Conservation (phyloP, 1,140 invertebrate genomes). For the Odontomachus brunneus region DNA sequence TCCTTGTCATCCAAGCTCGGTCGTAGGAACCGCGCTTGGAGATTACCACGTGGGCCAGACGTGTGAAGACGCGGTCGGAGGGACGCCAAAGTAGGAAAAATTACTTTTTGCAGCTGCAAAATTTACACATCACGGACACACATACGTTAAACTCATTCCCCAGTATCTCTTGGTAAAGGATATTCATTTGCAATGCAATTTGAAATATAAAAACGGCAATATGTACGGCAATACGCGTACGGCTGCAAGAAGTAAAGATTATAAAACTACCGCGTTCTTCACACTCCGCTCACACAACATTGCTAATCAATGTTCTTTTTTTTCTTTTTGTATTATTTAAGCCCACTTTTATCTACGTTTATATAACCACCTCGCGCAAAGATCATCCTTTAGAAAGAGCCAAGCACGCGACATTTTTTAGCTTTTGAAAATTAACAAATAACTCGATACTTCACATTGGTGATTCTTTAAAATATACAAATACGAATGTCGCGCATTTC, state of each 20-base stretch:
- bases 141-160: conserved; percentile 9
- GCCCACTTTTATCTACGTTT: conserved; percentile 66
- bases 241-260: conserved; percentile 20
- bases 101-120: conserved; percentile 24
- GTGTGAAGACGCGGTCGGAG: conserved; percentile 44
- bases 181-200: conserved; percentile 16
- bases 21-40: conserved; percentile 62
- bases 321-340: conserved; percentile 57
- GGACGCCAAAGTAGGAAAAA: conserved; percentile 48
- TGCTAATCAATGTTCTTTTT: conserved; percentile 65
- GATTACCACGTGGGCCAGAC: conserved; percentile 51
- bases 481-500: neutral
- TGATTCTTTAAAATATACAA: neutral
- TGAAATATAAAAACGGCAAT: conserved; percentile 40
- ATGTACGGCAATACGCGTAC: neutral
- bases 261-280: conserved; percentile 43
- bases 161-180: neutral
- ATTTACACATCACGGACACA: neutral
- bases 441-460: neutral
- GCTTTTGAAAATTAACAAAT: neutral
- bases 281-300: conserved; percentile 64
- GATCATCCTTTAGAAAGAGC: conserved; percentile 71
- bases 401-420: conserved; percentile 34
- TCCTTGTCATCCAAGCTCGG: conserved; percentile 59
- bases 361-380: conserved; percentile 53